These are phyloP conservation scores for Venturia canescens DNA, from an alignment of 1,140 invertebrate species.

Conservation along the genomic window DNA sequence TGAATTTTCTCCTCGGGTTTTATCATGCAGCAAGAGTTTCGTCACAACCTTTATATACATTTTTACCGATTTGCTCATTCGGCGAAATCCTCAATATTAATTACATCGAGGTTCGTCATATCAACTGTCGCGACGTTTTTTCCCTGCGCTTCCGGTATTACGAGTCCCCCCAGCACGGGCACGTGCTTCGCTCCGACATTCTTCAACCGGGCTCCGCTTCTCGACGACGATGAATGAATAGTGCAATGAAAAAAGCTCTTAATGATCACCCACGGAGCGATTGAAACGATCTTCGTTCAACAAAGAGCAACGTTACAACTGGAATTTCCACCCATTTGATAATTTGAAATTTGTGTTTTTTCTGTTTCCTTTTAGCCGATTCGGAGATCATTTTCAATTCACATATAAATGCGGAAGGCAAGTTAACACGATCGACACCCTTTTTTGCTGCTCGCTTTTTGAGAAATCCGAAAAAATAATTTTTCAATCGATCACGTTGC, in stretches of 20 bases:
- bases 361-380: too few relatives aligned
- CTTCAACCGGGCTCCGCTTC: neutral
- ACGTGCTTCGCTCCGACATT: constrained; percentile 26
- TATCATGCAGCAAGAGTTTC: neutral
- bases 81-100: constrained; percentile 32
- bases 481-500: neutral
- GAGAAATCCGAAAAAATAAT: neutral
- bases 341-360: too few relatives aligned
- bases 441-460: too few relatives aligned
- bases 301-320: too few relatives aligned
- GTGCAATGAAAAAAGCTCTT: neutral
- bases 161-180: neutral
- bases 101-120: constrained; percentile 46
- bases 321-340: too few relatives aligned
- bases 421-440: too few relatives aligned
- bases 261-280: neutral
- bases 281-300: neutral
- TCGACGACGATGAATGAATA: constrained; percentile 12
- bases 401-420: too few relatives aligned
- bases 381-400: too few relatives aligned
- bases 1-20: too few relatives aligned
- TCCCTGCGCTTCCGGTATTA: constrained; percentile 31
- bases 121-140: constrained; percentile 46
- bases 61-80: neutral
- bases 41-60: neutral